Evolutionary conservation across 2,888 invertebrate genomes (phyloP), one percentile per base, ranked within the genome.

Genomic region (Zygaena filipendulae): DNA sequence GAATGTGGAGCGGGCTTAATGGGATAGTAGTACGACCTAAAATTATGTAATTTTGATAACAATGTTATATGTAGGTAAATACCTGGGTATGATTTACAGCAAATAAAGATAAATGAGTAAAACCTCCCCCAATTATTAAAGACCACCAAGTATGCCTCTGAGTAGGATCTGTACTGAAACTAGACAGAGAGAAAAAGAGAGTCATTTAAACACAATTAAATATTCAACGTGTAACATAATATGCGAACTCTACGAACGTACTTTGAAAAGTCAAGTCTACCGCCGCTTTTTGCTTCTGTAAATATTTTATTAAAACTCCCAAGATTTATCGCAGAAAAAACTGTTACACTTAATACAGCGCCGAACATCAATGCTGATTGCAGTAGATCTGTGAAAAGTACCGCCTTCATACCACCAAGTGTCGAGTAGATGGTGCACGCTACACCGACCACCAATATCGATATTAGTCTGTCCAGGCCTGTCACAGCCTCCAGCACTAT

Each of bases 371-470:
- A 75, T 2, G 88, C 33, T 0, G 92, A 91, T 60, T 92, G 91
- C 42, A 94, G 87, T 2, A 95, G 85, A 52, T 95, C 95, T 0
- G 94, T 94, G 44, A 93, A 85, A 25, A 95, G 67, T 0, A 95
- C 94, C 3, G 95, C 94, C 59, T 95, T 95, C 86, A 95, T 93
- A 18, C 95, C 95, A 10, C 95, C 95, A 38, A 94, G 79, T 1
- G 91, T 88, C 0, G 93, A 92, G 50, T 94, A 94, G 57, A 94
- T 90, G 0, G 92, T 91, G 54, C 93, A 94, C 3, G 87, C 91
- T 23, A 90, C 52, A 2, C 88, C 91, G 29, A 91, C 87, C 1
- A 85, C 82, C 31, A 92, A 58, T 40, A 94, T 90, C 1, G 92
- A 91, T 38, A 85, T 75, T 13, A 85, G 59, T 66, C 87, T 84